Evolutionary conservation across 1,140 invertebrate genomes (phyloP), one percentile per base, ranked within the genome.

Genomic region (Ips nitidus): DNA sequence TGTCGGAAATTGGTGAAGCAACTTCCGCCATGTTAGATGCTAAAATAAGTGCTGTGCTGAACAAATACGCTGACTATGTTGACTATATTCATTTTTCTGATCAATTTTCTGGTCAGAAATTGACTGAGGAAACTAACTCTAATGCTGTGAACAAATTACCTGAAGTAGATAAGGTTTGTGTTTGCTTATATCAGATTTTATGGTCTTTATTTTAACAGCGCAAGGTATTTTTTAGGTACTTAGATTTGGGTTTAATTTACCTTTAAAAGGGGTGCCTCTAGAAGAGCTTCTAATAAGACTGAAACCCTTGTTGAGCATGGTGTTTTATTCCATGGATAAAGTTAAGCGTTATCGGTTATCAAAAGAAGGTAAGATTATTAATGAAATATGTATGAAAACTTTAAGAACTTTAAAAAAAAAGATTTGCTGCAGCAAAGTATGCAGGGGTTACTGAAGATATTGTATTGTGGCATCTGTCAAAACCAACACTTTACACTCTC

Each of bases 71-170:
- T 72, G 86, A 90, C 70, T 85, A 90, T 76, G 88, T 99, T 75
- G 97, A 99, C 80, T 99, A 92, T 82, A 93, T 99, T 81, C 97
- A 99, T 83, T 90, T 99, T 77, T 98, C 95, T 66, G 98, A 99
- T 83, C 93, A 98, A 79, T 99, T 90, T 82, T 92, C 90, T 74
- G 93, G 97, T 52, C 86, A 87, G 3, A 95, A 97, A 81, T 88
- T 91, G 78, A 89, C 91, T 78, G 95, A 98, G 45, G 80, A 81
- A 62, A 41, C 63, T 36, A 65, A 56, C 58, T 52, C 60, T 64
- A 76, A 50, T 68, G 65, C 69, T 45, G 63, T 73, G 40, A 63
- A 79, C 8, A 81, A 81, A 68, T 66, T 79, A 70, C 79, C 80
- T 60, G 79, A 80, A 5, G 77, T 75, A 53, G 77, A 81, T 69